phyloP scores from a whole-genome alignment of 2,888 invertebrate species.

The Latheticus oryzae region DNA sequence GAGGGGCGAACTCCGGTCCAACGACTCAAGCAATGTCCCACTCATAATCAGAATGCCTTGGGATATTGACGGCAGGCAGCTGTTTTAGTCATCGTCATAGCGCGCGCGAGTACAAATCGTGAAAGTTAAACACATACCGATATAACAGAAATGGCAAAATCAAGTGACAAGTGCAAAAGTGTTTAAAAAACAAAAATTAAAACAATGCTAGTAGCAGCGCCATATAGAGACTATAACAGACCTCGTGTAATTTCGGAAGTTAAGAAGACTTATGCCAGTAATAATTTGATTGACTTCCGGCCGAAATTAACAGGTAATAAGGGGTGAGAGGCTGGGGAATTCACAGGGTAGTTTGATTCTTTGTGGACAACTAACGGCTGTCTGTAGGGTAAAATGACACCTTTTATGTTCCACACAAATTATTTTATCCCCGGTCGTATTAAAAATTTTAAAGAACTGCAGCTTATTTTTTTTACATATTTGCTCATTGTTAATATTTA shows the following conservation, averaged over 20 bases:
- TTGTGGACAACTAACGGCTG: constrained; percentile 1
- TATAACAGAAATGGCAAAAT: too few relatives aligned
- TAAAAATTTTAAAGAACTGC: too few relatives aligned
- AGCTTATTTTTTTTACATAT: constrained; percentile 2
- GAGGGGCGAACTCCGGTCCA: constrained; percentile 26
- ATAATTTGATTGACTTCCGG: constrained; percentile 49
- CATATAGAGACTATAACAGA: constrained; percentile 54
- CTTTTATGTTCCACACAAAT: background rate
- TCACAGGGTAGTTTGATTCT: background rate
- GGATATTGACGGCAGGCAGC: constrained; percentile 38
- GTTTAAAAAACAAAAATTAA: constrained; percentile 9
- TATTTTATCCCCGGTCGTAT: too few relatives aligned
- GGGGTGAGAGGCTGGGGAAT: constrained; percentile 4
- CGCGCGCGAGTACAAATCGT: constrained; percentile 28
- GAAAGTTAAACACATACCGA: constrained; percentile 24
- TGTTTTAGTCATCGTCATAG: constrained; percentile 33
- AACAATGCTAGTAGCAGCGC: constrained; percentile 57
- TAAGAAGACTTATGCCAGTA: constrained; percentile 54
- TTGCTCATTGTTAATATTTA: constrained; percentile 1
- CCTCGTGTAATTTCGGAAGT: constrained; percentile 64
- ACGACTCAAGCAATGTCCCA: constrained; percentile 24
- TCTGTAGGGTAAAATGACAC: background rate
- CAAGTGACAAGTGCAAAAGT: too few relatives aligned
- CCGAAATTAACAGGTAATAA: constrained; percentile 60
- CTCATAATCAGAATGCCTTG: constrained; percentile 40